Conservation (phyloP, 2,888 invertebrate genomes). For the Luperina nickerlii region DNA sequence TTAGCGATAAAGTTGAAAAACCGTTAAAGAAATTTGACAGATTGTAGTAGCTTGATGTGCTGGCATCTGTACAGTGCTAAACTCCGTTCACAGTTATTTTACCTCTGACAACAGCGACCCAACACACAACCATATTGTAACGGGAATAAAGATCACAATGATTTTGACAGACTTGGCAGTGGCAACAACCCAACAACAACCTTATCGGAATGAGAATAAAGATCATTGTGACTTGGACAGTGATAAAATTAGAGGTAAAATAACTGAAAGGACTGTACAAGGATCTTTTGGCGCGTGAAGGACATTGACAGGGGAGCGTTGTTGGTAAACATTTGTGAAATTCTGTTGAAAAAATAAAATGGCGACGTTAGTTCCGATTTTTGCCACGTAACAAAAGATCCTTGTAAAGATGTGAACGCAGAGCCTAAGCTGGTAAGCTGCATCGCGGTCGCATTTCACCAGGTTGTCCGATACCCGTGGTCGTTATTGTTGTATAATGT, state of each 20-base stretch:
- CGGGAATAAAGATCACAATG: background rate
- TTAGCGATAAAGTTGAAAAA: too few species aligned
- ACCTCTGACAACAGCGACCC: background rate
- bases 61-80: background rate
- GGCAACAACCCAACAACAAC: too few species aligned
- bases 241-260: background rate
- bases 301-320: background rate
- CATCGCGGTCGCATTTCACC: background rate
- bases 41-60: too few species aligned
- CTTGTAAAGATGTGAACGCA: background rate
- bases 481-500: background rate
- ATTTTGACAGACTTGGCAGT: background rate
- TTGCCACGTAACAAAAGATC: background rate
- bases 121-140: background rate
- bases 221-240: background rate
- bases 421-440: background rate
- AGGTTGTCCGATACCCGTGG: background rate
- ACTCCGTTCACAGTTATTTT: background rate
- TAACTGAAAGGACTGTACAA: background rate
- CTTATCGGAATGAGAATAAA: background rate
- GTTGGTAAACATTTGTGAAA: background rate
- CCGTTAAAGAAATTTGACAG: too few species aligned
- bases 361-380: background rate
- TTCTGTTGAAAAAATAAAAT: background rate
- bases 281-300: background rate